phyloP scores from a whole-genome alignment of 2,113 vertebrate genomes.

The Burhinus oedicnemus region DNA sequence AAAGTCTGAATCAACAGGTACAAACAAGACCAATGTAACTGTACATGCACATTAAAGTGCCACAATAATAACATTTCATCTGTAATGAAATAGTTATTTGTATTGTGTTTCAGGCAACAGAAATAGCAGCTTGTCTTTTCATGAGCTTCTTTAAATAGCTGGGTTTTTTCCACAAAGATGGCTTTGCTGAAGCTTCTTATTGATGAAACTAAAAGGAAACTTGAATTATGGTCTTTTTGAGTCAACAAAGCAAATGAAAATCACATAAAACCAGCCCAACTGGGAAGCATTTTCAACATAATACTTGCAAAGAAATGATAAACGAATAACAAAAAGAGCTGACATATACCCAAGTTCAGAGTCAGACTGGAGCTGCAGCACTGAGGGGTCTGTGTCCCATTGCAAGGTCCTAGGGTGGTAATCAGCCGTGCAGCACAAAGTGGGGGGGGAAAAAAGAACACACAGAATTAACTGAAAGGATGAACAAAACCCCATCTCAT shows the following conservation, averaged over 20 bases:
- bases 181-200: conserved; percentile 36
- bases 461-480: conserved; percentile 81
- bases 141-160: not conserved
- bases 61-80: conserved; percentile 65
- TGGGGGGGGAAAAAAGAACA: conserved; percentile 77
- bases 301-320: conserved; percentile 62
- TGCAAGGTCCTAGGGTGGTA: conserved; percentile 90
- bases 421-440: conserved; percentile 81
- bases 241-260: conserved; percentile 45
- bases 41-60: conserved; percentile 14
- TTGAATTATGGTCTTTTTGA: conserved; percentile 30
- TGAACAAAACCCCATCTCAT: conserved; percentile 55
- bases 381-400: conserved; percentile 99
- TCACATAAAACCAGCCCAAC: conserved; percentile 2
- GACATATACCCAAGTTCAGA: conserved; percentile 95
- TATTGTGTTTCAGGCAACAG: conserved; percentile 12
- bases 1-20: conserved; percentile 22
- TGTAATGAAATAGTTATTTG: conserved; percentile 59
- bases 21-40: not conserved
- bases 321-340: conserved; percentile 73
- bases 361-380: conserved; percentile 97
- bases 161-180: not conserved
- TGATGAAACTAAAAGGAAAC: conserved; percentile 46
- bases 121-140: conserved; percentile 47
- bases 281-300: conserved; percentile 57